Percentiles rank a stretch among this genome's conserved stretches.
Evolutionary conservation across 2,113 vertebrate genomes (phyloP).

Genomic region (Daubentonia madagascariensis): DNA sequence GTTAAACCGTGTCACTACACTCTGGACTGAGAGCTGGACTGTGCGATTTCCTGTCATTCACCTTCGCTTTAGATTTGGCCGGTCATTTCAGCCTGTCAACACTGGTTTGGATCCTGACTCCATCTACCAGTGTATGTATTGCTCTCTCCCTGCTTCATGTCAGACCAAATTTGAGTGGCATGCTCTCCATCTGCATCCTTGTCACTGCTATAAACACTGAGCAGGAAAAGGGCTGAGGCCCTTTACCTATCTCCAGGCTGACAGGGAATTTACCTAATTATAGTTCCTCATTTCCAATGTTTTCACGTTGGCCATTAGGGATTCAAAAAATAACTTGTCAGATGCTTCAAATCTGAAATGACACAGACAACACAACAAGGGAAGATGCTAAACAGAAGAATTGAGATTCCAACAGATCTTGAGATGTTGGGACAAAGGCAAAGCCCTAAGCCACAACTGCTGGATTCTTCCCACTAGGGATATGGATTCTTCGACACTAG

Average conservation of each 20-base stretch:
- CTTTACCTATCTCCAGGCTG: not conserved
- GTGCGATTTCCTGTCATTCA: not conserved
- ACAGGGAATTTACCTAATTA: rapidly evolving
- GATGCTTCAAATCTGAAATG: not conserved
- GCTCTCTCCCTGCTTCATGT: rapidly evolving
- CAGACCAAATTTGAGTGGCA: not conserved
- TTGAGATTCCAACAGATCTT: not conserved
- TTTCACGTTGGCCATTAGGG: not conserved
- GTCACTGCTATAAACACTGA: not conserved
- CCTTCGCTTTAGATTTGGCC: not conserved
- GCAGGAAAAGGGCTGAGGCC: not conserved
- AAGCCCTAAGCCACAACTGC: not conserved
- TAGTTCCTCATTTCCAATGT: not conserved
- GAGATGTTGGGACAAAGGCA: not conserved
- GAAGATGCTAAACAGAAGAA: not conserved
- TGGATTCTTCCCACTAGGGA: not conserved
- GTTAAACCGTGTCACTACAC: not conserved
- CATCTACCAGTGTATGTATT: rapidly evolving
- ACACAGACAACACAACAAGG: not conserved
- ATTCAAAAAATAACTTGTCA: not conserved
- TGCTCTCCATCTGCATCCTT: not conserved
- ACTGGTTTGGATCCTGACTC: not conserved
- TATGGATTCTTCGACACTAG: no score
- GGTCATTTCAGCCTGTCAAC: not conserved
- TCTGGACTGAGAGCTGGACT: not conserved